Percentiles rank a stretch among this genome's conserved stretches.
phyloP scores from a whole-genome alignment of 2,888 invertebrate genomes.

The Oasisia sp. region DNA sequence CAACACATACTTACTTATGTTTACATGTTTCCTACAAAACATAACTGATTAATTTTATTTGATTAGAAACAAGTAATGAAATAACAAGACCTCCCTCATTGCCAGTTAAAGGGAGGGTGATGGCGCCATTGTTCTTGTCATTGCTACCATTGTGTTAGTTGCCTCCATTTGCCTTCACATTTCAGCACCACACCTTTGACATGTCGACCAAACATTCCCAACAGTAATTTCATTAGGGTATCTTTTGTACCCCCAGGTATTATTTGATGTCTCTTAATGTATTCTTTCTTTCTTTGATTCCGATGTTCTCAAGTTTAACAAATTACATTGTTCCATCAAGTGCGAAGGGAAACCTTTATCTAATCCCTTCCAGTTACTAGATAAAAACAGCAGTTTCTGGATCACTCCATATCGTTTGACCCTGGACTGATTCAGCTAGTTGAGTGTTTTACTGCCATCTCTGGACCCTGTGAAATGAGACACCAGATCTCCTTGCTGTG shows the following conservation, averaged over 20 bases:
- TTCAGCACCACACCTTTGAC: neutral
- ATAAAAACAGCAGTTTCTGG: neutral
- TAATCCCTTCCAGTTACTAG: neutral
- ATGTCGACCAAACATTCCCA: neutral
- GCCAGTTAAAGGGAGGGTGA: too few relatives aligned
- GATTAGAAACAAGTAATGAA: too few relatives aligned
- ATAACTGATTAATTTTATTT: too few relatives aligned
- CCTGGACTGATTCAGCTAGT: neutral
- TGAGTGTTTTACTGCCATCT: neutral
- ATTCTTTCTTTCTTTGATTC: neutral
- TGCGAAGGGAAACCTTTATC: neutral
- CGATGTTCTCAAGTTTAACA: neutral
- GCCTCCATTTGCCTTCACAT: neutral
- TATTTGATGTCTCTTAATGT: neutral
- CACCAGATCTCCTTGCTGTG: neutral
- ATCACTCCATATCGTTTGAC: neutral
- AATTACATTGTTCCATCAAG: neutral
- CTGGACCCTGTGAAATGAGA: neutral
- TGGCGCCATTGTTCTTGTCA: neutral
- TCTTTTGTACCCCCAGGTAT: neutral
- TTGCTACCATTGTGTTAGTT: neutral
- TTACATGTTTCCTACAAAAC: neutral
- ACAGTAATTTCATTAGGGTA: neutral
- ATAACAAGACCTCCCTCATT: too few relatives aligned
- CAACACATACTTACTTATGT: neutral